These are phyloP conservation scores for Rhinella marina DNA, from an alignment of 2,797 vertebrate genomes.

Conservation along the genomic window DNA sequence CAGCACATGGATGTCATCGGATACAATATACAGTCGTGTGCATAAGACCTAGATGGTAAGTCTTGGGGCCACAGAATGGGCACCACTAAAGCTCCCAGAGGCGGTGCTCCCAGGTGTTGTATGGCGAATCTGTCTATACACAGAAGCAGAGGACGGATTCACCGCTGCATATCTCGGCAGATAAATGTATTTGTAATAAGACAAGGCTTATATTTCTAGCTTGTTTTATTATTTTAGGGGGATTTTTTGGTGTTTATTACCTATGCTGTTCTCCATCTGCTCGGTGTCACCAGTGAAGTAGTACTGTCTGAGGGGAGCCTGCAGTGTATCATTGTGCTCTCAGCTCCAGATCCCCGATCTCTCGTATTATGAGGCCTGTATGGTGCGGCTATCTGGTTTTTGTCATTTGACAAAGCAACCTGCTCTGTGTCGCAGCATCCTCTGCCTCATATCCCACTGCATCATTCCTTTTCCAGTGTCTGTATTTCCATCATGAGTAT, in stretches of 20 bases:
- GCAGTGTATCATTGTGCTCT: neutral
- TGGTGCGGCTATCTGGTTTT: neutral
- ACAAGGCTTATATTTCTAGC: neutral
- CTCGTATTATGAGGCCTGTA: neutral
- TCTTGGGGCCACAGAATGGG: neutral
- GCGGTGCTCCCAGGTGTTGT: neutral
- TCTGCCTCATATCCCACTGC: neutral
- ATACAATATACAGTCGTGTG: too few species aligned
- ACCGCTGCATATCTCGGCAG: neutral
- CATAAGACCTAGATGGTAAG: neutral
- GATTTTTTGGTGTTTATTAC: neutral
- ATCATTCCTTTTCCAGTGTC: neutral
- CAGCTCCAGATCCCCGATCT: neutral
- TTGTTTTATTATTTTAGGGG: neutral
- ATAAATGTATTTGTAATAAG: neutral
- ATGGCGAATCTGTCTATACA: neutral
- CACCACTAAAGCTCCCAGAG: neutral
- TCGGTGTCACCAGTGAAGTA: neutral
- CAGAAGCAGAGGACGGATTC: neutral
- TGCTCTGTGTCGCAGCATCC: neutral
- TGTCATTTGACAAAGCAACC: neutral
- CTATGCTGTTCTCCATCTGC: neutral
- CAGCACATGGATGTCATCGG: too few species aligned
- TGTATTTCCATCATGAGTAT: neutral
- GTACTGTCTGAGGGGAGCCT: neutral